These are phyloP conservation scores for Thelaira solivaga DNA, from an alignment of 2,888 invertebrate genomes.

Conservation along the genomic window DNA sequence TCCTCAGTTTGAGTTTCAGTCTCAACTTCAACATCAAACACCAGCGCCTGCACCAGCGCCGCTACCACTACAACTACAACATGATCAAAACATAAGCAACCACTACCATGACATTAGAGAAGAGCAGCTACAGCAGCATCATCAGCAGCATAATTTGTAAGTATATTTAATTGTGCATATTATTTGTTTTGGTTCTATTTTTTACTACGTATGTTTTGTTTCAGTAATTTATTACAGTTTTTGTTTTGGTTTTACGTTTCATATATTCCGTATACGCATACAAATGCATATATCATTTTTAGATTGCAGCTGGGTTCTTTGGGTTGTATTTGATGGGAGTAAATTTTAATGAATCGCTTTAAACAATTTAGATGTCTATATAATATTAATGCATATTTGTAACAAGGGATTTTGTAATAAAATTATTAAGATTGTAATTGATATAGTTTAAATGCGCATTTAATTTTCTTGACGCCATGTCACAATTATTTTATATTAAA, in stretches of 20 bases:
- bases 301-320: neutral
- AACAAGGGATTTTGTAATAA: neutral
- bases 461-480: too few species aligned
- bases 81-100: constrained; percentile 52
- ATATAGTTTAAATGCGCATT: too few species aligned
- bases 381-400: neutral
- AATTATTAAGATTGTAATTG: too few species aligned
- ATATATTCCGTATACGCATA: constrained; percentile 9
- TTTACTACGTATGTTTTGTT: constrained; percentile 36
- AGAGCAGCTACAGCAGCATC: constrained; percentile 24
- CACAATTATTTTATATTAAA: too few species aligned
- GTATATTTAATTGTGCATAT: constrained; percentile 20
- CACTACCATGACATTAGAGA: constrained; percentile 1
- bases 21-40: constrained; percentile 48
- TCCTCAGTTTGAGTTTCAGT: constrained; percentile 40
- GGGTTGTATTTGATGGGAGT: constrained; percentile 27
- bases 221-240: constrained; percentile 16
- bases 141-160: constrained; percentile 44
- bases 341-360: neutral
- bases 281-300: neutral
- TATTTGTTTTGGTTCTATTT: constrained; percentile 23
- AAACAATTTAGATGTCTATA: neutral
- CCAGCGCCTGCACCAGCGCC: constrained; percentile 6
- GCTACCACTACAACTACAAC: constrained; percentile 41
- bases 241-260: constrained; percentile 35